A percentile compares a stretch with the other conserved stretches of the same genome.
Evolutionary conservation across 2,113 vertebrate species (phyloP).

Genomic region (Megaleporinus macrocephalus): DNA sequence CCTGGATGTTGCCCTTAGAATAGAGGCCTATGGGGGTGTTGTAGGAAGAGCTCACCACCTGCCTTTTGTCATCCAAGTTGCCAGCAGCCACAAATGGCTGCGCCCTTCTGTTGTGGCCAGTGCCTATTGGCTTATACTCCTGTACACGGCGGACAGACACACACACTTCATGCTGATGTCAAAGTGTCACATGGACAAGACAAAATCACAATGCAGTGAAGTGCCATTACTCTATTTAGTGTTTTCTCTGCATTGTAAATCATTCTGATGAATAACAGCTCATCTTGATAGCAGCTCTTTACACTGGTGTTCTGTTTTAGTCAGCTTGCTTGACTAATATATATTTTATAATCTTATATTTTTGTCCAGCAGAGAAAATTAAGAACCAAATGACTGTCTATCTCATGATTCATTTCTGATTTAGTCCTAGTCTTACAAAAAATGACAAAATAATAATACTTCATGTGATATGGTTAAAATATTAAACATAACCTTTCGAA

Average conservation of each 20-base stretch:
- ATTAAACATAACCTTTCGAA: too few species aligned
- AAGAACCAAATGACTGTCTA: too few species aligned
- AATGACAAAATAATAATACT: too few species aligned
- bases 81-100: conserved; percentile 95
- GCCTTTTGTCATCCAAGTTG: conserved; percentile 93
- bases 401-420: too few species aligned
- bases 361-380: too few species aligned
- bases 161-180: conserved; percentile 46
- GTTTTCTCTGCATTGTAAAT: neutral
- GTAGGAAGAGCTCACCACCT: conserved; percentile 98
- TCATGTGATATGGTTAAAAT: too few species aligned
- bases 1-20: conserved; percentile 96
- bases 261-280: neutral
- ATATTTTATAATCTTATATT: too few species aligned
- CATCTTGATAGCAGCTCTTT: too few species aligned
- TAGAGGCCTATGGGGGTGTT: conserved; percentile 99
- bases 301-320: too few species aligned
- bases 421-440: too few species aligned
- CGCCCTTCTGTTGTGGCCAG: conserved; percentile 92
- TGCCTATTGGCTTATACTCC: conserved; percentile 94
- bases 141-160: conserved; percentile 65
- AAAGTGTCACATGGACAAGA: conserved; percentile 34
- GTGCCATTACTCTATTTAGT: neutral
- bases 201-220: neutral
- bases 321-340: too few species aligned